Percentiles rank a stretch among this genome's conserved stretches.
These are phyloP conservation scores for Altica lythri DNA, from an alignment of 2,888 invertebrate genomes.

Conservation along the genomic window DNA sequence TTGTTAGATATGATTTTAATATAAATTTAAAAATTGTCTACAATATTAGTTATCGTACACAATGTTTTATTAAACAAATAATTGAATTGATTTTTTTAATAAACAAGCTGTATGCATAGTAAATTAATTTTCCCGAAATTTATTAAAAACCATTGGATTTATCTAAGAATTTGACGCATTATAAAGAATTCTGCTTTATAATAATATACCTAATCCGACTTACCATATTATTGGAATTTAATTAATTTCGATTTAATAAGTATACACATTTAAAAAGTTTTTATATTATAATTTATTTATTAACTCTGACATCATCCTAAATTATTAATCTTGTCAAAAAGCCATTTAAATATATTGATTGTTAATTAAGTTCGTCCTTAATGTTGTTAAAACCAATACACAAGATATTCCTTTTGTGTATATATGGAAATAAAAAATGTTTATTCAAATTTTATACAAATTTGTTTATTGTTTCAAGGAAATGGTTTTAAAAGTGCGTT, in stretches of 20 bases:
- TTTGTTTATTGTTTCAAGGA: background rate
- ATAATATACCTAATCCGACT: conserved; percentile 1
- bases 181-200: too few species aligned
- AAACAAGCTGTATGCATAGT: too few species aligned
- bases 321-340: background rate
- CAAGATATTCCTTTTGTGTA: background rate
- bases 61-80: too few species aligned
- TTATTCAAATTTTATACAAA: conserved; percentile 1
- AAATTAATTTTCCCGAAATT: too few species aligned
- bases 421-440: background rate
- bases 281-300: conserved; percentile 1
- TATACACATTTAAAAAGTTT: background rate
- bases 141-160: too few species aligned
- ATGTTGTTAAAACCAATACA: background rate
- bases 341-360: background rate
- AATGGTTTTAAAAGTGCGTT: background rate
- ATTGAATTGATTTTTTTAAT: too few species aligned
- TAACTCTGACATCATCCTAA: conserved; percentile 1
- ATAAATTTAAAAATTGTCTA: too few species aligned
- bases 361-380: background rate
- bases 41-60: too few species aligned
- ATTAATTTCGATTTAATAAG: conserved; percentile 1
- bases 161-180: too few species aligned
- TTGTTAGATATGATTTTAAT: too few species aligned
- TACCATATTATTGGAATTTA: background rate